Percentiles rank a stretch among this genome's conserved stretches.
Conservation (phyloP, 2,113 vertebrate species). For the Mionectes macconnelli region DNA sequence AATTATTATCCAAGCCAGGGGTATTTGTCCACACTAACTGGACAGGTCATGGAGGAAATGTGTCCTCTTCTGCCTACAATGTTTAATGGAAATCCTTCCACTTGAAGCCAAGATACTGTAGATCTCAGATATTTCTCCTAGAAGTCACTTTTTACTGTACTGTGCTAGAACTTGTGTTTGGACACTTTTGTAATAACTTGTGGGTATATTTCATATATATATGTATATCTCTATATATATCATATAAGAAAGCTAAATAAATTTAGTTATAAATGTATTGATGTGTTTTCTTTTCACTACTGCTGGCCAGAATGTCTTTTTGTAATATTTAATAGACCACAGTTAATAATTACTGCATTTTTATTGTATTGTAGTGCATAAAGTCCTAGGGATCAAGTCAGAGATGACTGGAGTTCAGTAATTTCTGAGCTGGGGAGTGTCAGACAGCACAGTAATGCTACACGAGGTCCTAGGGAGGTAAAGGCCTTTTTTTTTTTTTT, state of each 20-base stretch:
- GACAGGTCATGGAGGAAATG: slow-evolving; percentile 90
- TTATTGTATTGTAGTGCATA: neutral
- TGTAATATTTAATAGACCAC: neutral
- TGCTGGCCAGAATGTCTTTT: neutral
- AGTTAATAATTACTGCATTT: neutral
- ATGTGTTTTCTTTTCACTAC: neutral
- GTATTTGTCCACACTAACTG: slow-evolving; percentile 92
- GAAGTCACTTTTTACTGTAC: neutral
- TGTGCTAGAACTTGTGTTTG: slow-evolving; percentile 14
- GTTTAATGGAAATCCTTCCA: slow-evolving; percentile 68
- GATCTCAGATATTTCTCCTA: slow-evolving; percentile 8
- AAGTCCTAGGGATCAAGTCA: neutral
- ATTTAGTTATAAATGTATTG: slow-evolving; percentile 13
- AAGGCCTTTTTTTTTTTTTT: neutral
- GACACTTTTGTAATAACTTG: slow-evolving; percentile 55
- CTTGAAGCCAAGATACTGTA: neutral
- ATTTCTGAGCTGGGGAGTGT: neutral
- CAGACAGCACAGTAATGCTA: neutral
- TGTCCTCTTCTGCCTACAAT: slow-evolving; percentile 93
- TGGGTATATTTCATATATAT: slow-evolving; percentile 11
- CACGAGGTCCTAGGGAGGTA: neutral
- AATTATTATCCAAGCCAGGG: slow-evolving; percentile 86
- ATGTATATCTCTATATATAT: slow-evolving; percentile 1
- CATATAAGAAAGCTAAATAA: slow-evolving; percentile 35
- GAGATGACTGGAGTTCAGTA: neutral